These are phyloP conservation scores for Theretra japonica DNA, from an alignment of 2,888 invertebrate species.

Conservation along the genomic window DNA sequence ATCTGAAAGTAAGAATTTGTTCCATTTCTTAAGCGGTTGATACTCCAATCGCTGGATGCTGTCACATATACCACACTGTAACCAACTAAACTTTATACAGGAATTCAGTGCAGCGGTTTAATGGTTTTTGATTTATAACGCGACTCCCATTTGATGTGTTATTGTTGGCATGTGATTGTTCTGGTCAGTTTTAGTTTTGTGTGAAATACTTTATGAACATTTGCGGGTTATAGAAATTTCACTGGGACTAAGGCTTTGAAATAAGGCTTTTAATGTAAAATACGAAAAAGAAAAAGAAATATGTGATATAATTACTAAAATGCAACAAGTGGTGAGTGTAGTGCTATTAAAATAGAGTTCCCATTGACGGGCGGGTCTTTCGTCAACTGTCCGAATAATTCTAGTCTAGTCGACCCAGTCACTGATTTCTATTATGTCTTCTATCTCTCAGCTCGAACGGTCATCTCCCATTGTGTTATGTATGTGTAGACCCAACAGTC, in stretches of 20 bases:
- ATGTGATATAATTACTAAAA: too few relatives aligned
- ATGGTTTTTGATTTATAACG: conserved; percentile 61
- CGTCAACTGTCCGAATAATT: too few relatives aligned
- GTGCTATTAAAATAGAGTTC: too few relatives aligned
- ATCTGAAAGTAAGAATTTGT: background rate
- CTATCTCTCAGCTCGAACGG: too few relatives aligned
- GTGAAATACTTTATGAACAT: background rate
- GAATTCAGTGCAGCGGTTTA: conserved; percentile 60
- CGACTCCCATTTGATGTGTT: conserved; percentile 38
- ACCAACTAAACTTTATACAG: conserved; percentile 56
- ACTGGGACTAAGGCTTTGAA: background rate
- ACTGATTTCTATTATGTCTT: too few relatives aligned
- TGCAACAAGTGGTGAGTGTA: too few relatives aligned
- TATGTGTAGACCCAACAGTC: too few relatives aligned
- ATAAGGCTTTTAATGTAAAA: too few relatives aligned
- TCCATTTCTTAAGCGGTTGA: background rate
- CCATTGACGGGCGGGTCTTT: too few relatives aligned
- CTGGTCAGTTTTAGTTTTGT: conserved; percentile 5
- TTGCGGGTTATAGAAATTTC: background rate
- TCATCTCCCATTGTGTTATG: too few relatives aligned
- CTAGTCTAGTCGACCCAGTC: too few relatives aligned
- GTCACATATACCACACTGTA: conserved; percentile 42
- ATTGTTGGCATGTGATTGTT: conserved; percentile 31
- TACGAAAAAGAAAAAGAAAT: too few relatives aligned
- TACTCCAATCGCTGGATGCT: conserved; percentile 34